A percentile compares a stretch with the other conserved stretches of the same genome.
These are phyloP conservation scores for Apis mellifera DNA, from an alignment of 1,140 invertebrate species.

Conservation along the genomic window Amel_HAv3.1 CM009932.2:15511501-15512000, in stretches of 20 bases:
- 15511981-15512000: slow-evolving; percentile 70
- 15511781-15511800: slow-evolving; percentile 55
- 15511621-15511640: slow-evolving; percentile 34
- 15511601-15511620: slow-evolving; percentile 55
- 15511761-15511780: slow-evolving; percentile 62
- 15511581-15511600: slow-evolving; percentile 46
- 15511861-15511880: slow-evolving; percentile 39
- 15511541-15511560: slow-evolving; percentile 35
- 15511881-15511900: background rate
- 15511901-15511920: slow-evolving; percentile 7
- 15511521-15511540: slow-evolving; percentile 21
- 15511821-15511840: slow-evolving; percentile 73
- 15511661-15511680: too few species aligned
- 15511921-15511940: background rate
- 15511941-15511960: slow-evolving; percentile 14
- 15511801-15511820: slow-evolving; percentile 62
- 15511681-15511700: slow-evolving; percentile 71
- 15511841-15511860: slow-evolving; percentile 60
- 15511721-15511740: slow-evolving; percentile 76
- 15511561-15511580: slow-evolving; percentile 31
- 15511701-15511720: slow-evolving; percentile 66
- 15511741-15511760: slow-evolving; percentile 57
- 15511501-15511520: slow-evolving; percentile 1
- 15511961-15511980: slow-evolving; percentile 31
- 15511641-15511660: slow-evolving; percentile 19